phyloP scores from a whole-genome alignment of 2,888 invertebrate genomes.

The Trissolcus japonicus region DNA sequence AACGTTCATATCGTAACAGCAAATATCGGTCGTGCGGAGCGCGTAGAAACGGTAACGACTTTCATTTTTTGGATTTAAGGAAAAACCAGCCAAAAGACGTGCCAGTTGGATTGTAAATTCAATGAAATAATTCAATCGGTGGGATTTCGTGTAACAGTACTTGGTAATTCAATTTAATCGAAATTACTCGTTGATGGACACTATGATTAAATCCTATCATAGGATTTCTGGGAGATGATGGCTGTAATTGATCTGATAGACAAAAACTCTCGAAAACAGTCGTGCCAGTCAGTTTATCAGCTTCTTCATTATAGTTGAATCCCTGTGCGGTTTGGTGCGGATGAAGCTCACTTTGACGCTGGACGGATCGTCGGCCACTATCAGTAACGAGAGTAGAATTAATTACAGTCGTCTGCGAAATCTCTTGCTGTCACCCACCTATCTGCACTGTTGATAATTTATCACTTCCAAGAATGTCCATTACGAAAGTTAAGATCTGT shows the following conservation, averaged over 20 bases:
- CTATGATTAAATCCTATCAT: no score
- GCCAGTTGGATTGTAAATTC: no score
- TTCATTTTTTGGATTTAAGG: no score
- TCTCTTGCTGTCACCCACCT: slow-evolving; percentile 44
- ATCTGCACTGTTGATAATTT: slow-evolving; percentile 34
- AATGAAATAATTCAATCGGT: no score
- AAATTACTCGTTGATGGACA: no score
- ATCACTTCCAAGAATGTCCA: slow-evolving; percentile 28
- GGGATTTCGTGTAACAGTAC: no score
- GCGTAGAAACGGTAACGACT: no score
- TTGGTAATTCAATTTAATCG: no score
- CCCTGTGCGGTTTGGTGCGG: slow-evolving; percentile 27
- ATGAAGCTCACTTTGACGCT: slow-evolving; percentile 33
- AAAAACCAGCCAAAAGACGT: no score
- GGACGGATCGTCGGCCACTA: slow-evolving; percentile 37
- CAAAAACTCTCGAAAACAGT: slow-evolving; percentile 19
- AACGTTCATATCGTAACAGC: no score
- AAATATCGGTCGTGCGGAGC: no score
- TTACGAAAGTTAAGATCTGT: neutral
- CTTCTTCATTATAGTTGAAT: slow-evolving; percentile 43
- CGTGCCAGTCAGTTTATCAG: slow-evolving; percentile 28
- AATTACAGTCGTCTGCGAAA: slow-evolving; percentile 45
- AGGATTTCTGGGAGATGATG: slow-evolving; percentile 3
- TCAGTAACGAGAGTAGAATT: slow-evolving; percentile 42
- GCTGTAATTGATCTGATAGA: slow-evolving; percentile 10